Conservation (phyloP, 1,140 invertebrate genomes). For the Bombus difficillimus region DNA sequence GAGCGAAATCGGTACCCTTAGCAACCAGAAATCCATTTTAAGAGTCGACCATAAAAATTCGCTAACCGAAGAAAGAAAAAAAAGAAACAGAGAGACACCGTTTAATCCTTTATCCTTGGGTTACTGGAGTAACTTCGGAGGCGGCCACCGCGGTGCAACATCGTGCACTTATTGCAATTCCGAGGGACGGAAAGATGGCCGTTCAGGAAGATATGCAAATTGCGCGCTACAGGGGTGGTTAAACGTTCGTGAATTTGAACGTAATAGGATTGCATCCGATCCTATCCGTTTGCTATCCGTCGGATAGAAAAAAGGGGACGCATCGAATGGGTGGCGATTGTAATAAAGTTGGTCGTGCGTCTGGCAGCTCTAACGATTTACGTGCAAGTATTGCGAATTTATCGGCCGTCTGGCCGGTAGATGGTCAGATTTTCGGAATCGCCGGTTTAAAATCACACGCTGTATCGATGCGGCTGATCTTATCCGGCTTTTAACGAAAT, state of each 20-base stretch:
- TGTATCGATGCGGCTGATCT: background rate
- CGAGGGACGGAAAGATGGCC: conserved; percentile 16
- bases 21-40: background rate
- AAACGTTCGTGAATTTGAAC: conserved; percentile 52
- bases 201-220: conserved; percentile 50
- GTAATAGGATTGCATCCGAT: conserved; percentile 46
- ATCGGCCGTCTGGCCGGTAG: background rate
- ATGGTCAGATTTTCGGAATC: conserved; percentile 11
- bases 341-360: conserved; percentile 29
- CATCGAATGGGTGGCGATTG: background rate
- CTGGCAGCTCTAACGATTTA: conserved; percentile 30
- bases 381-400: conserved; percentile 10
- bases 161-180: conserved; percentile 29
- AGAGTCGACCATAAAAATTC: background rate
- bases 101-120: conserved; percentile 14
- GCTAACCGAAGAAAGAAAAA: background rate
- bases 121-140: background rate
- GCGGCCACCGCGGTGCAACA: background rate
- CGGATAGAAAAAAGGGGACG: background rate
- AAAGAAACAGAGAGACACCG: background rate
- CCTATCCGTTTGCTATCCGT: background rate
- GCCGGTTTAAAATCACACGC: background rate
- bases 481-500: background rate
- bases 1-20: background rate
- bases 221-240: conserved; percentile 32